A percentile compares a stretch with the other conserved stretches of the same genome.
Evolutionary conservation across 2,888 invertebrate species (phyloP).

Genomic region (Acanthosepion lycidas): DNA sequence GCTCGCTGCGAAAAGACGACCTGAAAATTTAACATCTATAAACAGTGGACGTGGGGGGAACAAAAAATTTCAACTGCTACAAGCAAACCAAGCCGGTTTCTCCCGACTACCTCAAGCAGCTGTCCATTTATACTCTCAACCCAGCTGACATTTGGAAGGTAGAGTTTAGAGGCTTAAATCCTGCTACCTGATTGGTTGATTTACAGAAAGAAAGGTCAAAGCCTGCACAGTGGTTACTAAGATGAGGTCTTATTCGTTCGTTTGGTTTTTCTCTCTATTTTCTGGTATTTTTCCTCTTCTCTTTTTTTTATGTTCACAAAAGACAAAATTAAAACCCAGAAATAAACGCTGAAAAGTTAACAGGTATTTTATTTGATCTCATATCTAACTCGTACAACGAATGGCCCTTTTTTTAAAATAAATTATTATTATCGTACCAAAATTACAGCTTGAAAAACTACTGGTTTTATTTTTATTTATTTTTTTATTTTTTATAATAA

Average conservation of each 20-base stretch:
- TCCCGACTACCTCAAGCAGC: not conserved
- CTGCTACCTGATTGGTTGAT: not conserved
- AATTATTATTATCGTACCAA: too few relatives aligned
- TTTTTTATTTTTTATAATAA: too few relatives aligned
- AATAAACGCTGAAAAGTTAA: too few relatives aligned
- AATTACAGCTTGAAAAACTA: too few relatives aligned
- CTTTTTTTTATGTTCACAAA: too few relatives aligned
- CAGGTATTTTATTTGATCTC: too few relatives aligned
- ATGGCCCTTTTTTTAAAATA: too few relatives aligned
- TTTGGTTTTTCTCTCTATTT: too few relatives aligned
- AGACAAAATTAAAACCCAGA: too few relatives aligned
- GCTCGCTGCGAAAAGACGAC: not conserved
- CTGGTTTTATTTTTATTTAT: too few relatives aligned
- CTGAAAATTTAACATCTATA: not conserved
- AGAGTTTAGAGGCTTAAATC: not conserved
- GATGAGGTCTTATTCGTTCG: not conserved
- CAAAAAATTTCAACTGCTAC: not conserved
- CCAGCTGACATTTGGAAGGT: not conserved
- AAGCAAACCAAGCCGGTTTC: not conserved
- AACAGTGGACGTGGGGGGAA: not conserved
- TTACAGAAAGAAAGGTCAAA: not conserved
- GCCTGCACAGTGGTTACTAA: not conserved
- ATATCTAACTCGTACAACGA: too few relatives aligned
- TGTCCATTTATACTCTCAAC: not conserved
- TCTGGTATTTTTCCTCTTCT: too few relatives aligned